Conservation (phyloP, 2,888 invertebrate genomes). For the Noctua fimbriata region DNA sequence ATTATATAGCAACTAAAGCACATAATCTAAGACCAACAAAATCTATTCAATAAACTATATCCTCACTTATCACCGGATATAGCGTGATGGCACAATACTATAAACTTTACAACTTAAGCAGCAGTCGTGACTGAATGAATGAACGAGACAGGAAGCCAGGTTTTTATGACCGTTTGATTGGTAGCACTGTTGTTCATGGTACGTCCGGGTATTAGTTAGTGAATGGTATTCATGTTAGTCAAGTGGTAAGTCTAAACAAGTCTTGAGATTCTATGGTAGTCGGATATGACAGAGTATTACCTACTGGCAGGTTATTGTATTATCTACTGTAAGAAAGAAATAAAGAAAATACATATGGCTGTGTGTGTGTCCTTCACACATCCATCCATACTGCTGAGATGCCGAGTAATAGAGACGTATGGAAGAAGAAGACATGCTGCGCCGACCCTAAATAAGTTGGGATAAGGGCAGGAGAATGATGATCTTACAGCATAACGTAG, state of each 20-base stretch:
- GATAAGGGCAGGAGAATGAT: too few relatives aligned
- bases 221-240: slow-evolving; percentile 29
- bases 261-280: background rate
- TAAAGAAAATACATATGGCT: too few relatives aligned
- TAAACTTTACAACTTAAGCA: slow-evolving; percentile 54
- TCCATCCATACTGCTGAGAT: too few relatives aligned
- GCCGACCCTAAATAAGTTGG: too few relatives aligned
- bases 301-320: background rate
- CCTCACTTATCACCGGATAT: slow-evolving; percentile 29
- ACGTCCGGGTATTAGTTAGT: slow-evolving; percentile 50
- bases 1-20: background rate
- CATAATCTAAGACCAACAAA: background rate
- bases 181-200: slow-evolving; percentile 55
- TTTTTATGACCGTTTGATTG: slow-evolving; percentile 61
- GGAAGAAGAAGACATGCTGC: too few relatives aligned
- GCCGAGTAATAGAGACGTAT: too few relatives aligned
- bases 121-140: slow-evolving; percentile 58
- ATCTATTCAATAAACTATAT: background rate
- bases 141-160: slow-evolving; percentile 42
- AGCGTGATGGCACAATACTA: slow-evolving; percentile 38
- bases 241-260: background rate
- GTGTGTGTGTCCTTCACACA: too few relatives aligned
- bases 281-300: background rate
- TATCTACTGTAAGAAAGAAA: too few relatives aligned
- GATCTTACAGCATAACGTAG: background rate